Percentiles rank a stretch among this genome's conserved stretches.
These are phyloP conservation scores for Sipha maydis DNA, from an alignment of 2,888 invertebrate genomes.

Conservation along the genomic window DNA sequence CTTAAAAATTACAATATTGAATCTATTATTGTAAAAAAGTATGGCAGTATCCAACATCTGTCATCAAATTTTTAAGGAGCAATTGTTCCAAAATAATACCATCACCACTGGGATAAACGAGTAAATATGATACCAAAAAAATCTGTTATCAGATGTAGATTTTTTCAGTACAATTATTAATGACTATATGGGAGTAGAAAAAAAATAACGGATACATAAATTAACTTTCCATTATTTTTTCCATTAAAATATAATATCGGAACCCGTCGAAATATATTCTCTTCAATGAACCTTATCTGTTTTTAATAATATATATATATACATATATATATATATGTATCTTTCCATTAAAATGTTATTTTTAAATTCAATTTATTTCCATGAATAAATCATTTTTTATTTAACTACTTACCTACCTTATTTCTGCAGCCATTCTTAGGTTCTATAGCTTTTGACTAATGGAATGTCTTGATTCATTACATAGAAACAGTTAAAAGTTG, in stretches of 20 bases:
- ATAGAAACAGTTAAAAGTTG: not conserved
- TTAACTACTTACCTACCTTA: not conserved
- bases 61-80: no score
- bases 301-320: not conserved
- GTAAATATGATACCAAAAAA: not conserved
- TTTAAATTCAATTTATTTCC: not conserved
- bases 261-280: not conserved
- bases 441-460: conserved; percentile 1
- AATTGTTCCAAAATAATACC: no score
- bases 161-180: not conserved
- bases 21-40: no score
- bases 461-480: not conserved
- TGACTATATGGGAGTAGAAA: not conserved
- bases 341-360: not conserved
- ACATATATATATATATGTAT: not conserved
- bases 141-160: not conserved
- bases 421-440: not conserved
- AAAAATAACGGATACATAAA: no score
- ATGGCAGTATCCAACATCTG: no score
- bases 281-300: not conserved
- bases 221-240: not conserved
- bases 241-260: not conserved
- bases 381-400: not conserved
- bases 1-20: no score
- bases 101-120: not conserved